Evolutionary conservation across 1,140 invertebrate genomes (phyloP).

Genomic region (Bilobella aurantiaca): DNA sequence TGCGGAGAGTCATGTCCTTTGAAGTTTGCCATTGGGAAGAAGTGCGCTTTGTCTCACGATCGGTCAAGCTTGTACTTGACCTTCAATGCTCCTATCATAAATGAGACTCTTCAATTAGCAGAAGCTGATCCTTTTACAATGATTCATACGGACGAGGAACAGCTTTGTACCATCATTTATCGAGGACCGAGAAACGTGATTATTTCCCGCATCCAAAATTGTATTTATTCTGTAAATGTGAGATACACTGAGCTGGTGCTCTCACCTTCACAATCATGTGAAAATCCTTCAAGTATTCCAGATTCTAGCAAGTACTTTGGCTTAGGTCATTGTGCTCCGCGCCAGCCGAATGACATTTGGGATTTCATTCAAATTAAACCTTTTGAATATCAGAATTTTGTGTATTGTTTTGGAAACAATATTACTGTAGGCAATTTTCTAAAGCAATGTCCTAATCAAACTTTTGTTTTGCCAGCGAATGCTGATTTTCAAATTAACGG

Average conservation of each 20-base stretch:
- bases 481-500: neutral
- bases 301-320: neutral
- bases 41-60: neutral
- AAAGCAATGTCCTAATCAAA: neutral
- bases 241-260: slow-evolving; percentile 12
- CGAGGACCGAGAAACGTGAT: slow-evolving; percentile 9
- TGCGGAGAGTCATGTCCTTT: slow-evolving; percentile 13
- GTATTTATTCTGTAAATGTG: slow-evolving; percentile 10
- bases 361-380: neutral
- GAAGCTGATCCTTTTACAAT: slow-evolving; percentile 18
- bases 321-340: neutral
- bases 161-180: slow-evolving; percentile 9
- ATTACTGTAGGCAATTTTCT: neutral
- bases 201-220: neutral
- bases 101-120: neutral
- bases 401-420: neutral
- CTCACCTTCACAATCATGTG: slow-evolving; percentile 8
- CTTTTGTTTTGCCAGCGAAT: neutral
- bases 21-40: neutral
- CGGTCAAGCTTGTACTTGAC: neutral
- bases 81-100: slow-evolving; percentile 4
- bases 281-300: neutral
- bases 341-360: neutral
- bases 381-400: neutral
- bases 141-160: neutral